These are phyloP conservation scores for Corythornis madagascariensis DNA, from an alignment of 2,113 vertebrate species.

Conservation along the genomic window DNA sequence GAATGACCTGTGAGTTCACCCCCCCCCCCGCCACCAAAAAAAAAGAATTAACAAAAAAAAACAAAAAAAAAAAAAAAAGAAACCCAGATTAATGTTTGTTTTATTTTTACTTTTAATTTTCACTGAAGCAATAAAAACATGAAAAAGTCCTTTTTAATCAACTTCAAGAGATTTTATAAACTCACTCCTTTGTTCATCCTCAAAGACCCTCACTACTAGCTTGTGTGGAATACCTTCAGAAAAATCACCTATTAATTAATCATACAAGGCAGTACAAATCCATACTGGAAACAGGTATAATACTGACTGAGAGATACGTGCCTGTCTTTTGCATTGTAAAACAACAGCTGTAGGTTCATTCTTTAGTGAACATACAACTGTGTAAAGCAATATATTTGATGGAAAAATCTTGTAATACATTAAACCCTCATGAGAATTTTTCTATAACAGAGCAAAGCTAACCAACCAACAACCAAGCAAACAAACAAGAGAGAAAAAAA, in stretches of 20 bases:
- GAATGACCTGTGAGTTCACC: too few species aligned
- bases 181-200: background rate
- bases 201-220: too few species aligned
- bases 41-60: too few species aligned
- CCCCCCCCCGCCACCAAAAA: too few species aligned
- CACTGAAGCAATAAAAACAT: background rate
- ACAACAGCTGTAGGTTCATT: background rate
- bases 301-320: background rate
- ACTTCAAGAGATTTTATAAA: background rate
- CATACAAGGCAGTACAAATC: background rate
- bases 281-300: background rate
- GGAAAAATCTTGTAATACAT: background rate
- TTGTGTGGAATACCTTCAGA: background rate
- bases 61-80: background rate
- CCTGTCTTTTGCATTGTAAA: background rate
- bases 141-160: background rate
- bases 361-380: background rate
- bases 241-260: background rate
- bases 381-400: rapidly evolving
- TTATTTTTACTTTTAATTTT: background rate
- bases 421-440: background rate
- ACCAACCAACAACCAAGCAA: too few species aligned
- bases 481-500: background rate
- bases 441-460: background rate
- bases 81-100: background rate